Evolutionary conservation across 1,140 invertebrate genomes (phyloP), one percentile per base, ranked within the genome.

Genomic region (Ostrea denselamellosa): DNA sequence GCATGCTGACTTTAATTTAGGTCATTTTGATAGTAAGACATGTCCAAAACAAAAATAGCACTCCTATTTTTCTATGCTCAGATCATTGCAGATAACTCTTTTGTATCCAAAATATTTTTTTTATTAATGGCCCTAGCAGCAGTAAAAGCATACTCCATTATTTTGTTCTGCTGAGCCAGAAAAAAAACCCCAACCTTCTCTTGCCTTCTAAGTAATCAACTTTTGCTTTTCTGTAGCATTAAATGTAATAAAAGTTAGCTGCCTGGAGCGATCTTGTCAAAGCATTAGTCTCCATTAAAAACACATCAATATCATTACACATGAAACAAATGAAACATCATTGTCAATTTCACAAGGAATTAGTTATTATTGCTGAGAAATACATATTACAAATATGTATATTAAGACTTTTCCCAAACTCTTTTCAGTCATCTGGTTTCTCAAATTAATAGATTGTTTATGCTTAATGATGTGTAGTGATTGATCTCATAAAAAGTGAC

Each of bases 221-320:
- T 77, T 62, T 77, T 77, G 68, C 68, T 77, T 77, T 25, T 77
- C 25, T 4, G 22, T 25, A 34, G 25, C 68, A 77, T 77, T 77
- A 14, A 77, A 22, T 77, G 68, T 77, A 77, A 77, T 77, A 77
- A 77, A 77, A 28, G 25, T 25, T 28, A 77, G 28, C 68, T 77
- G 22, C 25, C 68, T 28, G 22, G 8, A 77, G 22, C 68, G 28
- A 34, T 19, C 68, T 34, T 77, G 68, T 34, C 68, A 77, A 34
- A 34, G 68, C 14, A 28, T 44, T 44, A 34, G 68, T 77, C 25
- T 77, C 68, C 68, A 77, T 77, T 77, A 77, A 77, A 77, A 34
- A 7, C 7, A 25, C 68, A 28, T 77, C 28, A 34, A 34, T 34
- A 25, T 77, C 68, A 34, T 28, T 34, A 28, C 22, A 62, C 34